phyloP scores from a whole-genome alignment of 2,113 vertebrate species.

The Scalopus aquaticus region DNA sequence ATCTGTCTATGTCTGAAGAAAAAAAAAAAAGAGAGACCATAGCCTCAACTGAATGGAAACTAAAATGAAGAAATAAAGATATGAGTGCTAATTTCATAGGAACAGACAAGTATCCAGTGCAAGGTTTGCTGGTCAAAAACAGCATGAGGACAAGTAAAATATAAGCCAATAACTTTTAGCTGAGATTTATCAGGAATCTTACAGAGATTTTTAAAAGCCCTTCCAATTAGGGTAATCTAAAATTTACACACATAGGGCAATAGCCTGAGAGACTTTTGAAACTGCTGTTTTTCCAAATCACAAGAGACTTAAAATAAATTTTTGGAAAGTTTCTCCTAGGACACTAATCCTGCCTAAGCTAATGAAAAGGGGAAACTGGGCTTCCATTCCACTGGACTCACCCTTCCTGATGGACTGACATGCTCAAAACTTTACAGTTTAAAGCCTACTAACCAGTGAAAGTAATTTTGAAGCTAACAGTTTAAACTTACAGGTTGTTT shows the following conservation, averaged over 20 bases:
- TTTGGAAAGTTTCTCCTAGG: neutral
- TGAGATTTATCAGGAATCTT: constrained; percentile 13
- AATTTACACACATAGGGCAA: constrained; percentile 21
- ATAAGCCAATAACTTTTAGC: constrained; percentile 49
- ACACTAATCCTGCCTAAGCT: neutral
- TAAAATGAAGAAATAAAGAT: constrained; percentile 48
- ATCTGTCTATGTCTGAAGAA: constrained; percentile 38
- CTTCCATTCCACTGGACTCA: neutral
- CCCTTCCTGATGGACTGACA: constrained; percentile 1
- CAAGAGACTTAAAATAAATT: constrained; percentile 16
- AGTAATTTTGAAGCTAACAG: constrained; percentile 2
- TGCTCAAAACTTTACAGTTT: neutral
- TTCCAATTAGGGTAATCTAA: neutral
- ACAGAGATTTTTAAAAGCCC: neutral
- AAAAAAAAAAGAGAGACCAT: neutral
- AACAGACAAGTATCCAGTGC: constrained; percentile 4
- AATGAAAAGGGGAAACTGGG: neutral
- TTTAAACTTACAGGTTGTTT: constrained; percentile 26
- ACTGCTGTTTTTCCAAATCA: constrained; percentile 12
- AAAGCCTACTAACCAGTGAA: constrained; percentile 25
- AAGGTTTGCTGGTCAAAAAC: constrained; percentile 37
- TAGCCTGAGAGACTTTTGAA: constrained; percentile 22
- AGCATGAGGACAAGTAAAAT: constrained; percentile 52
- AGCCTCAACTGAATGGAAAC: constrained; percentile 23
- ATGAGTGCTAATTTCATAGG: constrained; percentile 32